Conservation (phyloP, 2,888 invertebrate genomes). For the Osmoderma eremita region DNA sequence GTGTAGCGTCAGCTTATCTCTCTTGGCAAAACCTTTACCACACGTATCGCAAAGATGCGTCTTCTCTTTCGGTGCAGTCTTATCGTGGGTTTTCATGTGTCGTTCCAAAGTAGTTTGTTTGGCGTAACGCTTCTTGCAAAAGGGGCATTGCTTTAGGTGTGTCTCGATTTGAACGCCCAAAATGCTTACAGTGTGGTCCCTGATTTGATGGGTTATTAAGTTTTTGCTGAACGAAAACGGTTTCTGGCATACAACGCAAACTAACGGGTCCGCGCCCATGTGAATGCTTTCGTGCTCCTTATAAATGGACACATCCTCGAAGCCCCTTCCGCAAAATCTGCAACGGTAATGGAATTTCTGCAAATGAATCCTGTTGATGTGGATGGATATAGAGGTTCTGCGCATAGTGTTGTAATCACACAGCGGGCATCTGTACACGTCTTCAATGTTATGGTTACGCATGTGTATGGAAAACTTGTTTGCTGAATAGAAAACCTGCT, state of each 20-base stretch:
- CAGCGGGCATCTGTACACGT: constrained; percentile 54
- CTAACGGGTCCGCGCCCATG: constrained; percentile 59
- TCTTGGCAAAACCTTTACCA: constrained; percentile 57
- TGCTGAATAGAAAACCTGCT: constrained; percentile 55
- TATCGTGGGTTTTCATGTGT: constrained; percentile 60
- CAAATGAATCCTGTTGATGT: constrained; percentile 68
- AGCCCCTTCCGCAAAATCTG: constrained; percentile 65
- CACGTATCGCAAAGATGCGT: constrained; percentile 59
- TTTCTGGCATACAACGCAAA: constrained; percentile 63
- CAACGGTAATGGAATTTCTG: constrained; percentile 65
- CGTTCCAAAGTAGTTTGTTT: constrained; percentile 60
- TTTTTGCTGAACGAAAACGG: constrained; percentile 58
- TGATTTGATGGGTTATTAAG: constrained; percentile 54
- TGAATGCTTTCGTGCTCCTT: constrained; percentile 63
- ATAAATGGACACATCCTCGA: constrained; percentile 62
- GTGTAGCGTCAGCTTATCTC: constrained; percentile 57
- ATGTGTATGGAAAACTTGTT: constrained; percentile 57
- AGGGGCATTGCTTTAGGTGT: constrained; percentile 59
- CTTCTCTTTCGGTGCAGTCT: constrained; percentile 53
- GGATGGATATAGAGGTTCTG: constrained; percentile 62
- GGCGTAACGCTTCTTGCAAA: constrained; percentile 55
- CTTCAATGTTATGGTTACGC: constrained; percentile 52
- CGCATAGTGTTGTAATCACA: constrained; percentile 53
- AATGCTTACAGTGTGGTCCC: constrained; percentile 58
- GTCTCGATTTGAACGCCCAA: constrained; percentile 62